Percentiles rank a stretch among this genome's conserved stretches.
phyloP scores from a whole-genome alignment of 2,113 vertebrate species.

The Struthio camelus region DNA sequence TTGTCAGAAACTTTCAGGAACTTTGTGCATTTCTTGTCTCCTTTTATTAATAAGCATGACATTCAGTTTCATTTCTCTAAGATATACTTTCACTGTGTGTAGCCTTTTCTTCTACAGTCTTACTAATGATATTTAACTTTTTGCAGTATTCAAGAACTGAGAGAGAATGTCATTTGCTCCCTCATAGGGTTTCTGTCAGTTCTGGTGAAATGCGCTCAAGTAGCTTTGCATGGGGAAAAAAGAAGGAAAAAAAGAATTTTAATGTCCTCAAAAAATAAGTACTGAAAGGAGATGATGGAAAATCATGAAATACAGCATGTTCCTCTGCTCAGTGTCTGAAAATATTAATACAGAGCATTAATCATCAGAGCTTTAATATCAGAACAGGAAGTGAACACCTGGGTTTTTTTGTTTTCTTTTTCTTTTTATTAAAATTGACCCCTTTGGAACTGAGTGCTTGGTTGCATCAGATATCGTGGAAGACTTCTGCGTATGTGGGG shows the following conservation, averaged over 20 bases:
- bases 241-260: neutral
- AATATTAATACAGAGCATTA: too few relatives aligned
- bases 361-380: neutral
- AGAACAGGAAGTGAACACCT: neutral
- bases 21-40: neutral
- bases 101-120: constrained; percentile 2
- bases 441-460: neutral
- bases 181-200: constrained; percentile 44
- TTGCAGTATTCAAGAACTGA: constrained; percentile 36
- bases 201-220: constrained; percentile 43
- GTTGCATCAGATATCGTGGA: neutral
- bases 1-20: neutral
- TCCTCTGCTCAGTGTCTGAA: too few relatives aligned
- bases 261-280: neutral
- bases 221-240: neutral
- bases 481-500: neutral
- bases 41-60: neutral
- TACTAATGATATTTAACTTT: constrained; percentile 48
- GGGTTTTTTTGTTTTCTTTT: neutral
- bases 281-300: neutral
- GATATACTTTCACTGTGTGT: neutral
- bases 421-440: neutral
- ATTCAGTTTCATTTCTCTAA: constrained; percentile 30
- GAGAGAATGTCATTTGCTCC: constrained; percentile 62
- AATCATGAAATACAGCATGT: neutral